Evolutionary conservation across 1,140 invertebrate genomes (phyloP).

Genomic region (Campoletis sonorensis): DNA sequence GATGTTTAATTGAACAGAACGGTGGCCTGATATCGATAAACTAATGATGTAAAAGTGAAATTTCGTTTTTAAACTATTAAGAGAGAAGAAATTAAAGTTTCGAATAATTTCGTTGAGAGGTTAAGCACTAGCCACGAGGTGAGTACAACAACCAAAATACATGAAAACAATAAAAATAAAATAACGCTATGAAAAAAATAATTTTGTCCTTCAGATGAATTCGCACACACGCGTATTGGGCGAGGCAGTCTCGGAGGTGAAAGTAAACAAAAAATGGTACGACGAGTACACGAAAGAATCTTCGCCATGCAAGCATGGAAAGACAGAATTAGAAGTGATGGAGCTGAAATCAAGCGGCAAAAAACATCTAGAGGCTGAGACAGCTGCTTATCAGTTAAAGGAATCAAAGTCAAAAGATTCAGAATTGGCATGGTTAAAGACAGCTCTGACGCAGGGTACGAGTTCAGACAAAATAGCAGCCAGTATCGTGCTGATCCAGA

Average conservation of each 20-base stretch:
- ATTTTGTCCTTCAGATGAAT: constrained; percentile 27
- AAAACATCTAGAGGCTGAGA: constrained; percentile 80
- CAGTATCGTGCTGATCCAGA: constrained; percentile 88
- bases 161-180: neutral
- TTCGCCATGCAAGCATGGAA: constrained; percentile 57
- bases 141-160: neutral
- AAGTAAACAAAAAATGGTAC: constrained; percentile 65
- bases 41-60: too few species aligned
- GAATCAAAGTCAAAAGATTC: constrained; percentile 66
- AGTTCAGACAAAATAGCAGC: constrained; percentile 92
- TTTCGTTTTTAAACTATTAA: too few species aligned
- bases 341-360: constrained; percentile 80
- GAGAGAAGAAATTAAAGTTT: too few species aligned
- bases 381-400: constrained; percentile 78
- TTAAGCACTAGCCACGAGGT: too few species aligned
- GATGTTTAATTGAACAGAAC: too few species aligned
- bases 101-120: too few species aligned
- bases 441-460: constrained; percentile 88
- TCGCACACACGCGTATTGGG: constrained; percentile 24
- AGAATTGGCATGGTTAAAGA: constrained; percentile 85
- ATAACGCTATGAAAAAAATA: neutral
- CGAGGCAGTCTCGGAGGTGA: constrained; percentile 25
- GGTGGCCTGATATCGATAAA: too few species aligned
- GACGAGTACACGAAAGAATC: constrained; percentile 63
- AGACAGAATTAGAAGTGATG: constrained; percentile 75